Base-by-base conservation (phyloP, 2,888 invertebrate species). In the Colletes collaris region DNA sequence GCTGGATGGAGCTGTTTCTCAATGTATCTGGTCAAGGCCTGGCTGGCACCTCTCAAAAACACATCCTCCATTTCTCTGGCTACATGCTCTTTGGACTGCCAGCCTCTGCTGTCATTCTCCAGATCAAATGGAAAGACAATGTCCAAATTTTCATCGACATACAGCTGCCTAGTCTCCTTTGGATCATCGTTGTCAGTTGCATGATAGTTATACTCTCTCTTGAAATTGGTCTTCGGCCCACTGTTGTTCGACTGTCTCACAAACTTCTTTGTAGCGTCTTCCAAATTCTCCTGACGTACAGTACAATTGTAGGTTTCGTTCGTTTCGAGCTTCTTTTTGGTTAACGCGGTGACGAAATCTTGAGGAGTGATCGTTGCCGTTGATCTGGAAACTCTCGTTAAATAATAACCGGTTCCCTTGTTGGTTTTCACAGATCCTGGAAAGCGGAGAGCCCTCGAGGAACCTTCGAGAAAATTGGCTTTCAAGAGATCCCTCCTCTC, bases 61-160 rank as follows among this genome's bases (percentile, higher is more conserved):
- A 97, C 96, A 85, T 97, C 97, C 90, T 97, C 97, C 95, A 97
- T 96, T 93, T 97, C 97, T 64, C 95, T 94, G 0, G 96, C 96
- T 82, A 97, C 94, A 84, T 96, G 96, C 84, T 96, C 95, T 4
- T 89, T 88, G 4, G 91, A 89, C n/a, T 91, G 92, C 93, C 92
- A 93, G 19, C 83, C 84, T 44, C 84, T 85, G 10, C 81, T 64
- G 8, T 81, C 82, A 27, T 81, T 74, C 0, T 82, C 79, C 4
- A 63, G 73, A n/a, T 63, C 77, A 58, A 60, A 67, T n/a, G 68
- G 65, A 46, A 79, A 87, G 0, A 71, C 68, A 52, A 88, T 87
- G 27, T 85, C 65, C 10, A 79, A 52, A 16, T 88, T 80, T 35
- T 90, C 89, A 7, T 89, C 86, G 6, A 82, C 50, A 16, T 85